Percentiles rank a stretch among this genome's conserved stretches.
phyloP scores from a whole-genome alignment of 2,888 invertebrate genomes.

The Heterodera filipjevi region DNA sequence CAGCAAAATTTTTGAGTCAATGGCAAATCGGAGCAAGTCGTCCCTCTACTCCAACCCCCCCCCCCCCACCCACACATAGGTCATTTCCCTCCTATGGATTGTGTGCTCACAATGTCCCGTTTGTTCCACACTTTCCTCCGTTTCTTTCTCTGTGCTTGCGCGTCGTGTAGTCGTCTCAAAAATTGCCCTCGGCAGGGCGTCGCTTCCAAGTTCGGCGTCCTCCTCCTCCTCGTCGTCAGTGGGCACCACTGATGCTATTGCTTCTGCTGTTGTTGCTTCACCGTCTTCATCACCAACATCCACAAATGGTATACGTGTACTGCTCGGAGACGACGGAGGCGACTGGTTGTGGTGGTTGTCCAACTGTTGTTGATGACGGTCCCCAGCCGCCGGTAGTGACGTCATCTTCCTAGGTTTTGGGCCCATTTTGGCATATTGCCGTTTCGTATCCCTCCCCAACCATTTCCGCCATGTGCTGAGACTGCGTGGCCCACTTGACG shows the following conservation, averaged over 20 bases:
- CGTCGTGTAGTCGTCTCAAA: background rate
- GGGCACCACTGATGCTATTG: background rate
- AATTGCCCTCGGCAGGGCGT: background rate
- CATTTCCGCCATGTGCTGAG: background rate
- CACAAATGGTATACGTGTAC: background rate
- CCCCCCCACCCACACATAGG: no score
- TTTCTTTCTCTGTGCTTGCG: background rate
- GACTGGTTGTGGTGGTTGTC: background rate
- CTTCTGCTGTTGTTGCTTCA: background rate
- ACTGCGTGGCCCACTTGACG: background rate
- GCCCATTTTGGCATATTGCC: background rate
- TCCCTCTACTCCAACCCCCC: background rate
- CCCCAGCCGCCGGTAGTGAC: background rate
- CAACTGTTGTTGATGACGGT: slow-evolving; percentile 1
- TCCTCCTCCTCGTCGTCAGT: background rate
- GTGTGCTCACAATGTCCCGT: background rate
- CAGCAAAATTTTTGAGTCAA: no score
- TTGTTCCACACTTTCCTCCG: background rate
- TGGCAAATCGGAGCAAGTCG: no score
- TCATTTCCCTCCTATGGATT: no score
- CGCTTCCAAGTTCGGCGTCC: background rate
- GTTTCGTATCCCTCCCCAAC: background rate
- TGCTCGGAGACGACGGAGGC: background rate
- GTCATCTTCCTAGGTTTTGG: background rate
- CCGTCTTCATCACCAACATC: background rate